These are phyloP conservation scores for Muraenolepis orangiensis DNA, from an alignment of 2,797 vertebrate species.

Conservation along the genomic window DNA sequence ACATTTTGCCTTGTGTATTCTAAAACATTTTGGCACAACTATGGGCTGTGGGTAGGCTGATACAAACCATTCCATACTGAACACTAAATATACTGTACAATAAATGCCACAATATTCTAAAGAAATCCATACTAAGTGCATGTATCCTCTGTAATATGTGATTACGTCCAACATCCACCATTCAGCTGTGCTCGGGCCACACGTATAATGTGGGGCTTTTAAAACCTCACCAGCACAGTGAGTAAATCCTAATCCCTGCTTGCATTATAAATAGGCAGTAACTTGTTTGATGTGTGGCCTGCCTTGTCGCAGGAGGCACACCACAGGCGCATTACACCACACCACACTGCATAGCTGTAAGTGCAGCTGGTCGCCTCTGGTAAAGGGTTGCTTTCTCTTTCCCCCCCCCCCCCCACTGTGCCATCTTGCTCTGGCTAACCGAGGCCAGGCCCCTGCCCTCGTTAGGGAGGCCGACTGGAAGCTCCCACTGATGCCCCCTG, in stretches of 20 bases:
- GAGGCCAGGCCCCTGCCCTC: conserved; percentile 60
- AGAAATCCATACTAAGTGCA: background rate
- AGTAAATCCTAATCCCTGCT: background rate
- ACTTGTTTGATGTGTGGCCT: conserved; percentile 4
- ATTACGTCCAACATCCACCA: no score
- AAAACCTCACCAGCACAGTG: background rate
- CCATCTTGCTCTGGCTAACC: conserved; percentile 62
- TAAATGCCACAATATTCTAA: background rate
- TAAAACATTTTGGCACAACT: background rate
- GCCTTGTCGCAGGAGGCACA: background rate
- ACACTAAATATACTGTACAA: background rate
- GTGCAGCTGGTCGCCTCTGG: conserved; percentile 57
- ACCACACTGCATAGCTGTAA: conserved; percentile 50
- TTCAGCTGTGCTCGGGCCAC: no score
- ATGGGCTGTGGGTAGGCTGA: background rate
- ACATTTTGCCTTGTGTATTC: background rate
- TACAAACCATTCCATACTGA: background rate
- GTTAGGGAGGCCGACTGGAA: conserved; percentile 65
- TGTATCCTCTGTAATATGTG: no score
- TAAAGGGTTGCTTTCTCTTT: conserved; percentile 59
- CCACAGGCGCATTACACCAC: conserved; percentile 23
- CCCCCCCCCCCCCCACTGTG: conserved; percentile 70
- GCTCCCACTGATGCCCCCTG: conserved; percentile 67
- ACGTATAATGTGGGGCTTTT: background rate
- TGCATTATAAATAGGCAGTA: background rate